Conservation (phyloP, 1,140 invertebrate species). For the Ceratosolen fusciceps region DNA sequence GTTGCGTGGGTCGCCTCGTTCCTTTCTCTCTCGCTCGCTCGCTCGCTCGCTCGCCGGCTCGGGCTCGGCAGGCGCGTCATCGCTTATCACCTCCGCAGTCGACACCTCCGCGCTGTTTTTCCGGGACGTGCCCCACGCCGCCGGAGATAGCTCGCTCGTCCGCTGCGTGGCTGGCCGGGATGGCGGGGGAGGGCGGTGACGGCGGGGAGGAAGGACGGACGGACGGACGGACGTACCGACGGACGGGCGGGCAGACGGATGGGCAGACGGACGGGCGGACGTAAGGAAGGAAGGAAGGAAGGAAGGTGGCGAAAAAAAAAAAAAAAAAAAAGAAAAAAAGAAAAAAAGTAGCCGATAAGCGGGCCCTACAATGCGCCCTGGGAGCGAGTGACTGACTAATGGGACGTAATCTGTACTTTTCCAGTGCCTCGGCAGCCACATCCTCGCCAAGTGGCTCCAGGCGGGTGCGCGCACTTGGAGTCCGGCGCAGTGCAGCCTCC, state of each 20-base stretch:
- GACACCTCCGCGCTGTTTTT: conserved; percentile 24
- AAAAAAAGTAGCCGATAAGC: background rate
- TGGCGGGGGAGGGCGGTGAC: background rate
- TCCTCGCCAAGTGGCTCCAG: too few species aligned
- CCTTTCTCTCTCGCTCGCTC: background rate
- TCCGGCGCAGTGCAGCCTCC: background rate
- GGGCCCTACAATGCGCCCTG: background rate
- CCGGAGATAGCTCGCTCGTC: background rate
- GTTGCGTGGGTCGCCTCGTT: conserved; percentile 2
- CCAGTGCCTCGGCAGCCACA: conserved; percentile 12
- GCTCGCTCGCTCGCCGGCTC: background rate
- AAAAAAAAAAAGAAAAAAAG: too few species aligned
- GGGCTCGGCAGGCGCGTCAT: background rate
- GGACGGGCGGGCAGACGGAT: background rate
- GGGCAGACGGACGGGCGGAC: background rate
- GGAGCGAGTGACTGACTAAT: conserved; percentile 5
- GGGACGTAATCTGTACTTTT: conserved; percentile 29
- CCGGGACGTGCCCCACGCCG: background rate
- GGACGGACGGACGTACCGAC: background rate
- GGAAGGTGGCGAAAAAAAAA: conserved; percentile 3
- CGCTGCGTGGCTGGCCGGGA: too few species aligned
- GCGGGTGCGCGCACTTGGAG: background rate
- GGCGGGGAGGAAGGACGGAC: background rate
- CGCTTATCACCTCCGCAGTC: conserved; percentile 13
- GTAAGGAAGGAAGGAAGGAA: background rate